Evolutionary conservation across 2,113 vertebrate species (phyloP).

Genomic region (Gadus macrocephalus): DNA sequence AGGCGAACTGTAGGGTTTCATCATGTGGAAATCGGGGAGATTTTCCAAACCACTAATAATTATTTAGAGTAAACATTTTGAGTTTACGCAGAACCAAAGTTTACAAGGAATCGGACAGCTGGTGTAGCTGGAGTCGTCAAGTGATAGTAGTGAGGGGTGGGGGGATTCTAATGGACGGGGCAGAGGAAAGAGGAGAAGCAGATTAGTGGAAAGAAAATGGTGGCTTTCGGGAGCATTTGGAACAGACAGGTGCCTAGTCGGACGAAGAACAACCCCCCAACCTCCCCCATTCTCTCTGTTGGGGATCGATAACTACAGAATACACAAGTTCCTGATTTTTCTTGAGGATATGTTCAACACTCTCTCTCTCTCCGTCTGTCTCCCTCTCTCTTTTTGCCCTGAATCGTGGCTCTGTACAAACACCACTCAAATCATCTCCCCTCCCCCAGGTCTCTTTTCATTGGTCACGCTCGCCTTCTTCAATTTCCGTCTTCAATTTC

Average conservation of each 20-base stretch:
- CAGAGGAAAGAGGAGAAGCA: not conserved
- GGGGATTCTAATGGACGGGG: slow-evolving; percentile 4
- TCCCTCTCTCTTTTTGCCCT: slow-evolving; percentile 19
- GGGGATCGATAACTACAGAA: slow-evolving; percentile 59
- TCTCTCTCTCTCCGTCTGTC: slow-evolving; percentile 18
- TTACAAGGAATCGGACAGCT: slow-evolving; percentile 62
- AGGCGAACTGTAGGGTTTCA: no score
- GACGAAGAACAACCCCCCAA: not conserved
- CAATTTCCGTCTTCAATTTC: slow-evolving; percentile 21
- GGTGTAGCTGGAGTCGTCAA: slow-evolving; percentile 73
- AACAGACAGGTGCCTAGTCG: slow-evolving; percentile 11
- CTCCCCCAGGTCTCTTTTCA: slow-evolving; percentile 21
- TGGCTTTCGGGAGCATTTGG: slow-evolving; percentile 25
- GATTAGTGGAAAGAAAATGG: slow-evolving; percentile 32
- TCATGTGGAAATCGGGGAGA: no score
- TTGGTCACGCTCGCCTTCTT: not conserved
- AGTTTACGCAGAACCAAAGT: not conserved
- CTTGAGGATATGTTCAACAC: slow-evolving; percentile 41
- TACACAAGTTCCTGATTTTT: slow-evolving; percentile 66
- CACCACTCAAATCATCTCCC: slow-evolving; percentile 21
- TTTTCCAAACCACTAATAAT: not conserved
- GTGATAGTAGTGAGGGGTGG: slow-evolving; percentile 36
- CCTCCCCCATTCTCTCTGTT: slow-evolving; percentile 25
- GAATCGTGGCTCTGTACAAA: slow-evolving; percentile 48
- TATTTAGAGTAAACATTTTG: slow-evolving; percentile 9